Conservation (phyloP, 2,113 vertebrate species). For the Anarrhichthys ocellatus region DNA sequence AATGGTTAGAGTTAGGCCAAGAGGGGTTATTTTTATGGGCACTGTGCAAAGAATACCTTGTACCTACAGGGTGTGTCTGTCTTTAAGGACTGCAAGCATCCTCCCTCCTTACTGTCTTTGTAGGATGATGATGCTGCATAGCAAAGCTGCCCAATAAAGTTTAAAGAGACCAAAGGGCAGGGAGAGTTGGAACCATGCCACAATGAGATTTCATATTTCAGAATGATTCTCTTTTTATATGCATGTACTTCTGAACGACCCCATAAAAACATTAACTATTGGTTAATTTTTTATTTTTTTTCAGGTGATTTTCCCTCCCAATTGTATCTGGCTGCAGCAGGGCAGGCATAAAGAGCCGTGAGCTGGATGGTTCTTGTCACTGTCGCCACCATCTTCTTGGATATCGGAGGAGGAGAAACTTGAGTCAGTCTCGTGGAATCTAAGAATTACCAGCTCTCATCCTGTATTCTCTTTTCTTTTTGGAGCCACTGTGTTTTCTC, state of each 20-base stretch:
- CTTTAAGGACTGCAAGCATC: slow-evolving; percentile 14
- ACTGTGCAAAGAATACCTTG: not conserved
- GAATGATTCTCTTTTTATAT: slow-evolving; percentile 61
- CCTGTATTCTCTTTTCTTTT: not conserved
- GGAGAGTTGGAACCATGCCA: slow-evolving; percentile 62
- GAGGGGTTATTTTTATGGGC: not conserved
- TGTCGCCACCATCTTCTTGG: not conserved
- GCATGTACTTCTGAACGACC: slow-evolving; percentile 71
- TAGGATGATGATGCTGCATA: slow-evolving; percentile 48
- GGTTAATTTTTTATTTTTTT: slow-evolving; percentile 82
- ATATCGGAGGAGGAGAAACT: slow-evolving; percentile 10
- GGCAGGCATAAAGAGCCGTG: slow-evolving; percentile 57
- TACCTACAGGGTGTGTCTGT: not conserved
- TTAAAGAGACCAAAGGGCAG: slow-evolving; percentile 64
- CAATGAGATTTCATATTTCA: slow-evolving; percentile 70
- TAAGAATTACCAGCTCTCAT: not conserved
- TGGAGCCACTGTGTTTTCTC: not conserved
- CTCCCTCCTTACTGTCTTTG: not conserved
- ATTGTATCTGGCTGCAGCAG: not conserved
- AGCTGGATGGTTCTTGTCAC: slow-evolving; percentile 1
- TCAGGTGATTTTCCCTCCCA: slow-evolving; percentile 22
- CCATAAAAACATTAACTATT: slow-evolving; percentile 75
- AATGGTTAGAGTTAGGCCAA: not conserved
- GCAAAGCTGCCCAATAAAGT: slow-evolving; percentile 72
- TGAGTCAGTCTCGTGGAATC: slow-evolving; percentile 5